A percentile compares a stretch with the other conserved stretches of the same genome.
Evolutionary conservation across 1,140 invertebrate species (phyloP).

Genomic region (Drosophila bipectinata): DNA sequence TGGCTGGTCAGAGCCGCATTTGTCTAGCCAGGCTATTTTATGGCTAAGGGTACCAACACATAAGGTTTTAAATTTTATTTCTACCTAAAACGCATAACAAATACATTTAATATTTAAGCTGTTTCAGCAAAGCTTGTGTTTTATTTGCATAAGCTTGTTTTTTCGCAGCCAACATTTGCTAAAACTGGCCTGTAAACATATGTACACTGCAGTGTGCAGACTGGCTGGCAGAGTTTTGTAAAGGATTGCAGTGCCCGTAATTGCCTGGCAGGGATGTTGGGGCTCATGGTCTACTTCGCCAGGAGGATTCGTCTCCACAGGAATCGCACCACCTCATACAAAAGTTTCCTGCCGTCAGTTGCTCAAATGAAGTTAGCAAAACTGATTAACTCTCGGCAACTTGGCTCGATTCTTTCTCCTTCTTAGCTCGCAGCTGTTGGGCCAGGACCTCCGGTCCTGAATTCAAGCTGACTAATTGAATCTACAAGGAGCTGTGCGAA

Average conservation of each 20-base stretch:
- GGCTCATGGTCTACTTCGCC: slow-evolving; percentile 26
- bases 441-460: slow-evolving; percentile 11
- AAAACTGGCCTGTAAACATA: slow-evolving; percentile 30
- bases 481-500: slow-evolving; percentile 28
- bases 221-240: slow-evolving; percentile 50
- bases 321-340: slow-evolving; percentile 15
- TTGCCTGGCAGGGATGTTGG: slow-evolving; percentile 30
- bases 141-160: neutral
- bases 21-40: slow-evolving; percentile 6
- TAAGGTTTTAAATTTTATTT: too few species aligned
- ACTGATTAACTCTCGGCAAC: slow-evolving; percentile 74
- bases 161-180: neutral
- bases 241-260: slow-evolving; percentile 62
- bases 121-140: neutral
- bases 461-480: slow-evolving; percentile 48
- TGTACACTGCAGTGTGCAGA: slow-evolving; percentile 11
- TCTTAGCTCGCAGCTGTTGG: slow-evolving; percentile 2
- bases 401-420: slow-evolving; percentile 33
- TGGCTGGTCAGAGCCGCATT: slow-evolving; percentile 45
- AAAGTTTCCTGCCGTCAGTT: slow-evolving; percentile 56
- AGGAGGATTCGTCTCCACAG: slow-evolving; percentile 9
- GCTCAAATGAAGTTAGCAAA: slow-evolving; percentile 74
- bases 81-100: neutral
- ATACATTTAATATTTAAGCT: neutral
- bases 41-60: neutral